Evolutionary conservation across 1,140 invertebrate species (phyloP), one percentile per base, ranked within the genome.

Genomic region (Drosophila aff.): DNA sequence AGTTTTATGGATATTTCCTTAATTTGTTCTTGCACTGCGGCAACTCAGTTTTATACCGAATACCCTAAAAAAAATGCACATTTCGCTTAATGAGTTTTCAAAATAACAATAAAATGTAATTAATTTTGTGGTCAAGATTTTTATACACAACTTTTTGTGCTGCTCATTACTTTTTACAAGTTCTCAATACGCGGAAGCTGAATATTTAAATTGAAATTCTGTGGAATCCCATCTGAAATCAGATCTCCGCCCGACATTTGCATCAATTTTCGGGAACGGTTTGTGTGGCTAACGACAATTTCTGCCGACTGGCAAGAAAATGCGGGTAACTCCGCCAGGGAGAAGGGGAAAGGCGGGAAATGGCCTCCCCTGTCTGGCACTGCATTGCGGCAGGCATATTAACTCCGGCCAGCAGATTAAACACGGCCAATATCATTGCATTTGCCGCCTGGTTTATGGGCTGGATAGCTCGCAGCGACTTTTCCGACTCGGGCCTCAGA

Each of bases 371-470:
- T 50, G 72, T 77, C 75, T 77, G 75, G 36, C 59, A 59, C 73
- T 85, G 66, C 83, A 86, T 55, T 67, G 76, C 76, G 72, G 53
- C 62, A 77, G 71, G 43, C 61, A 63, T 64, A 64, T 82, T 72
- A 78, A 74, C 74, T 77, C 43, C 58, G 47, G 52, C 46, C 28
- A 38, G 68, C 69, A 89, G 84, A 83, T 87, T 87, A 83, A 80
- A 77, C 68, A 55, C 59, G 75, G 23, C 62, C 74, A 81, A 85
- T 74, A 80, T 69, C 62, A 60, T 69, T 85, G 79, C 75, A 79
- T 76, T 89, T 89, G 83, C 62, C 60, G 69, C 67, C 81, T 75
- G 82, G 77, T 87, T 89, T 87, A 87, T 84, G 77, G 62, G 26
- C 63, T 53, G 73, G 74, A 84, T 78, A 78, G 78, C 81, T 65